A percentile compares a stretch with the other conserved stretches of the same genome.
phyloP scores from a whole-genome alignment of 2,797 vertebrate genomes.

The Lindbergichthys nudifrons region DNA sequence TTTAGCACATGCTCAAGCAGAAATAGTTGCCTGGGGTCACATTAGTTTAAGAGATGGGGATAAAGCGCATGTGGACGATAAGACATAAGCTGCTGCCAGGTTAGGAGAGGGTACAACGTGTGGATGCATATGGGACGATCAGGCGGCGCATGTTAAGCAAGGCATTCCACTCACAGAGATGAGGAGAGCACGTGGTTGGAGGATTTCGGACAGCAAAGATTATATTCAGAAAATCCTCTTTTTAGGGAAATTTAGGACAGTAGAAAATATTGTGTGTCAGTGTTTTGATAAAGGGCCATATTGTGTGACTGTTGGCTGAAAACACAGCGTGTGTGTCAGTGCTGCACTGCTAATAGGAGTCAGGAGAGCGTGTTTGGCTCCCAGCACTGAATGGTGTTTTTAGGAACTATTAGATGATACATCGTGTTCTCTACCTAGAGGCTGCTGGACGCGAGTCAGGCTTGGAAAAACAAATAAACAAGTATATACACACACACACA shows the following conservation, averaged over 20 bases:
- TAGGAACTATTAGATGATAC: conserved; percentile 53
- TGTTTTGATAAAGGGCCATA: conserved; percentile 20
- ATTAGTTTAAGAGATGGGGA: conserved; percentile 40
- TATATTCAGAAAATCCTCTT: conserved; percentile 19
- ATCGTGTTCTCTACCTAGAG: conserved; percentile 59
- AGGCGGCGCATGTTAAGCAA: conserved; percentile 18
- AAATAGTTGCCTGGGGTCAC: conserved; percentile 29
- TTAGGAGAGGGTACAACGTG: neutral
- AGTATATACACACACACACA: neutral
- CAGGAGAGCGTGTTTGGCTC: conserved; percentile 62
- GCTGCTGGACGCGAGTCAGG: conserved; percentile 40
- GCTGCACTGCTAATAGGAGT: conserved; percentile 59
- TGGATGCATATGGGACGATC: neutral
- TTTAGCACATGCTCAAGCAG: conserved; percentile 22
- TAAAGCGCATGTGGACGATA: conserved; percentile 30
- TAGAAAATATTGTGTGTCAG: neutral
- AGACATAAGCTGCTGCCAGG: conserved; percentile 17
- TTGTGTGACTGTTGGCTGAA: conserved; percentile 30
- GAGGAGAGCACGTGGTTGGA: neutral
- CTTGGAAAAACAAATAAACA: conserved; percentile 24
- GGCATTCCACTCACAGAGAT: conserved; percentile 11
- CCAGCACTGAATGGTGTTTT: conserved; percentile 49
- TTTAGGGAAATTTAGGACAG: conserved; percentile 4
- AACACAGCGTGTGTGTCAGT: conserved; percentile 27
- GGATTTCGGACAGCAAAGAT: neutral